Evolutionary conservation across 2,113 vertebrate genomes (phyloP), one percentile per base, ranked within the genome.

Genomic region (Callopanchax toddi): DNA sequence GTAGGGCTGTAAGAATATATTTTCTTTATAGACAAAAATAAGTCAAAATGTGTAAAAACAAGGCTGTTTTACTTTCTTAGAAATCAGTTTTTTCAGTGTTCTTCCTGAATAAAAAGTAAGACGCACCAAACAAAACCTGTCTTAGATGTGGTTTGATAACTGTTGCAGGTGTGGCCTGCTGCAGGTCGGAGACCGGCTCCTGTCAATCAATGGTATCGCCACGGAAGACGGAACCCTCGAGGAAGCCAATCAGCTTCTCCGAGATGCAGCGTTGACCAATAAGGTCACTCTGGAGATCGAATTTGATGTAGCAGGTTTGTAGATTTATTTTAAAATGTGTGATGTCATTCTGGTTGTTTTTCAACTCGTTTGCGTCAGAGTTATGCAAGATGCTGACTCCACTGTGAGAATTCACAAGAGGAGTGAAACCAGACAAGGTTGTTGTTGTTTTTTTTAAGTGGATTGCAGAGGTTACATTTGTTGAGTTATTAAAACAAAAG

Each of bases 211-310:
- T 0, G 94, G 95, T 48, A 94, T 99, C 1, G 92, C 95, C 1
- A 98, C 97, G 0, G 97, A 99, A 76, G 97, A 99, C 0, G 97
- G 97, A 21, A 99, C 97, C 0, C 92, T 98, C 79, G 97, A 99
- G 76, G 97, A 99, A 54, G 96, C 96, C 82, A 98, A 96, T 82
- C 97, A 99, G 91, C 93, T 99, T 3, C 85, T 99, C 59, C 91
- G 97, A 26, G 97, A 99, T 0, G 97, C 97, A 0, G 97, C 96
- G 0, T 89, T 99, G 67, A 92, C 94, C 11, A 97, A 94, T 83
- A 97, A 94, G 82, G 97, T 98, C 21, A 78, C 93, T 4, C 87
- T 99, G 0, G 96, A 99, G 81, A 86, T 98, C 0, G 97, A 99
- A 49, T 99, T 98, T 3, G 97, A 99, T 13, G 97, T 99, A 0